phyloP scores from a whole-genome alignment of 2,797 vertebrate genomes.

The Hephaestus fuliginosus region DNA sequence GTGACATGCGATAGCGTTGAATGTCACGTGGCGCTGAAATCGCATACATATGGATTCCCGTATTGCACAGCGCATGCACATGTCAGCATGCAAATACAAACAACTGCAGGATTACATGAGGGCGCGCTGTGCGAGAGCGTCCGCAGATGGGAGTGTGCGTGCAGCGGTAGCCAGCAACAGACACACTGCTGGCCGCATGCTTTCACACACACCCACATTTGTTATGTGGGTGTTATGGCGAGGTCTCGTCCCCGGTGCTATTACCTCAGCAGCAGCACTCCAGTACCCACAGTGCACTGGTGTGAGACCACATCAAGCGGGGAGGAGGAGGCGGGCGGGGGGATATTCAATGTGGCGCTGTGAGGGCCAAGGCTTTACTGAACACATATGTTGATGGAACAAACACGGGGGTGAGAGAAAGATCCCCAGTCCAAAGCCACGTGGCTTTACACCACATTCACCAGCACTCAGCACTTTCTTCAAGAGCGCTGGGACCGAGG shows the following conservation, averaged over 20 bases:
- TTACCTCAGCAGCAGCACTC: conserved; percentile 70
- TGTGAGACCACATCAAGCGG: conserved; percentile 77
- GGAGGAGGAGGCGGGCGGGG: background rate
- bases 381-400: conserved; percentile 79
- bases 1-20: conserved; percentile 57
- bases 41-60: conserved; percentile 56
- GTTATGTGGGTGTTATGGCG: conserved; percentile 74
- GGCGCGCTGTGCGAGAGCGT: conserved; percentile 20
- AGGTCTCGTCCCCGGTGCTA: conserved; percentile 66
- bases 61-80: conserved; percentile 29
- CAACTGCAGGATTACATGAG: conserved; percentile 46
- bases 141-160: conserved; percentile 40
- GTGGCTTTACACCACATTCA: conserved; percentile 76
- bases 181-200: conserved; percentile 47
- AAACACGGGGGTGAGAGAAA: conserved; percentile 64
- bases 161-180: conserved; percentile 59
- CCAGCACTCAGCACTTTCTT: conserved; percentile 79
- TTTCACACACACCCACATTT: conserved; percentile 59
- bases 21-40: conserved; percentile 47
- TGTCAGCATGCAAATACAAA: conserved; percentile 64
- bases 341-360: conserved; percentile 48
- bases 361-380: conserved; percentile 71
- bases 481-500: conserved; percentile 41
- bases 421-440: conserved; percentile 71
- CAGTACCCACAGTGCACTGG: conserved; percentile 68